Base-by-base conservation (phyloP, 2,888 invertebrate genomes). In the Nemoura dubitans region DNA sequence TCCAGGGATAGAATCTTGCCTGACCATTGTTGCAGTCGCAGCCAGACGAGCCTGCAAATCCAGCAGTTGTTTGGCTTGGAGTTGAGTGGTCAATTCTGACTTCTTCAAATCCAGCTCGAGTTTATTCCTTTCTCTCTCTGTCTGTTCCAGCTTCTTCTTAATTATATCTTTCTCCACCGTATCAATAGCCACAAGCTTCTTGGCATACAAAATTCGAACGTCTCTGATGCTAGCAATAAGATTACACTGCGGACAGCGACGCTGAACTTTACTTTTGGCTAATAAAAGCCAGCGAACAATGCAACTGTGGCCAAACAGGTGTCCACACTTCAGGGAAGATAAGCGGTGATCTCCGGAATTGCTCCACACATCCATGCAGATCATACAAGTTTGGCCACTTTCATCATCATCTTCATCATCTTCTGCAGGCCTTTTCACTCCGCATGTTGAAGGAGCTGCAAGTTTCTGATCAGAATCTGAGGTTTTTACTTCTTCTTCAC, bases 301-400 rank as follows among this genome's bases (percentile, higher is more conserved):
- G 90, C 98, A 98, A 26, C 93, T 93, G 0, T 94, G 92, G 0
- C 99, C 99, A 91, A 98, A 99, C 7, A 98, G 91, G 92, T 99
- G 99, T 0, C 99, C 99, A 91, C 99, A 99, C 90, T 95, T 95
- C 10, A 99, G 92, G 0, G 97, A 95, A n/a, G 96, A 96, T 0
- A 98, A 92, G 86, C 98, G 93, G 91, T 99, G 99, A 0, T 94
- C 94, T 0, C 98, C 98, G 0, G 95, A 94, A 90, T 95, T 97
- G 2, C 96, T 96, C 97, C 98, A 98, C 0, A 93, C 92, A 86
- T 98, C 98, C 88, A 98, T 93, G 90, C 98, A 98, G 88, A 98
- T 98, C 0, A 97, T 95, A 89, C 98, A 98, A 0, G 94, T 93
- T 89, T 94, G 93, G 0, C 95, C 96, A 84, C 96, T 95, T 81